Conservation (phyloP, 2,113 vertebrate genomes). For the Myotis brandtii region DNA sequence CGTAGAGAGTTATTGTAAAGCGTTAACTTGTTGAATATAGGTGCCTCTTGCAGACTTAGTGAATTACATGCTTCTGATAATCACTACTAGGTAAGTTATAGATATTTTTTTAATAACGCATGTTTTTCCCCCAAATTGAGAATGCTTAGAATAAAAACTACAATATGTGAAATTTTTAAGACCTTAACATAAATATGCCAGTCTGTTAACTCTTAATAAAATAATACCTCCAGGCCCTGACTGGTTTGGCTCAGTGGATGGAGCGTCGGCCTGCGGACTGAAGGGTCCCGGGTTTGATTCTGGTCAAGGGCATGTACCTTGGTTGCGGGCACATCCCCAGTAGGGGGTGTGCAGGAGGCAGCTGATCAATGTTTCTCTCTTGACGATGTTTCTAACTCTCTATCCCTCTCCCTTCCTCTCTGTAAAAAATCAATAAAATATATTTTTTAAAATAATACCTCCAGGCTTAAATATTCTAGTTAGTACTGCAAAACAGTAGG, state of each 20-base stretch:
- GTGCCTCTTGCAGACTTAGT: not conserved
- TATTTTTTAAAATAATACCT: too few species aligned
- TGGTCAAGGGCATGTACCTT: too few species aligned
- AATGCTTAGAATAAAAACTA: constrained; percentile 41
- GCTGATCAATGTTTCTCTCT: too few species aligned
- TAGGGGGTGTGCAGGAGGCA: too few species aligned
- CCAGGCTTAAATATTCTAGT: constrained; percentile 12
- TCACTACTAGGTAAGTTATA: not conserved
- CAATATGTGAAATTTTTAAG: constrained; percentile 46
- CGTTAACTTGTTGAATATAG: constrained; percentile 39
- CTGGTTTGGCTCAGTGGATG: too few species aligned
- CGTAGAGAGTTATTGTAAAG: constrained; percentile 22
- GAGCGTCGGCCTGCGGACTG: too few species aligned
- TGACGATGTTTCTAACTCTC: too few species aligned
- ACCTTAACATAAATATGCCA: not conserved
- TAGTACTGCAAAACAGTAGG: not conserved
- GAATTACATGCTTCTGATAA: constrained; percentile 25
- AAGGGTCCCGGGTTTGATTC: too few species aligned
- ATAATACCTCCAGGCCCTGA: not conserved
- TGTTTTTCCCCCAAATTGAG: not conserved
- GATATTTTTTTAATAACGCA: constrained; percentile 58
- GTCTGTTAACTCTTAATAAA: constrained; percentile 54
- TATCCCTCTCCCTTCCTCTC: too few species aligned
- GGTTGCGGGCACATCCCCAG: too few species aligned
- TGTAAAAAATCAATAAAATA: too few species aligned